Percentiles rank a stretch among this genome's conserved stretches.
Evolutionary conservation across 2,113 vertebrate species (phyloP).

Genomic region (Anguilla japonica): DNA sequence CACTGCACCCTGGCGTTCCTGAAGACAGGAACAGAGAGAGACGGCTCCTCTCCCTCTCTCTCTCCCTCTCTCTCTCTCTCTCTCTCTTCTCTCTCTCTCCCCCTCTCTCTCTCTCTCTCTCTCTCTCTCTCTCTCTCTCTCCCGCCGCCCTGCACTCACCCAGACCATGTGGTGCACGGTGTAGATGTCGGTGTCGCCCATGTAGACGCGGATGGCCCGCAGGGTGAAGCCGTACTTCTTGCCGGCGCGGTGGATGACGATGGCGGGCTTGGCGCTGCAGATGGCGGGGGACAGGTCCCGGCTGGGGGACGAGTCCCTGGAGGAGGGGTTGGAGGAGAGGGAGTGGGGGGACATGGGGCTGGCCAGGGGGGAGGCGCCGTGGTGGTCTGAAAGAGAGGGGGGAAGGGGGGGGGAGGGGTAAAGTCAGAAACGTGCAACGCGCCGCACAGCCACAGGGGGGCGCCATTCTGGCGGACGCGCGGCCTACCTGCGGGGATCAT

Average conservation of each 20-base stretch:
- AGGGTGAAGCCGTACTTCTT: constrained; percentile 99
- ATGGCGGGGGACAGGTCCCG: constrained; percentile 88
- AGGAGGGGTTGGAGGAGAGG: constrained; percentile 94
- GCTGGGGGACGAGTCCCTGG: constrained; percentile 94
- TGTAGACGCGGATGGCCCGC: constrained; percentile 93
- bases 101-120: not conserved
- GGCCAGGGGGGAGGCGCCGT: constrained; percentile 88
- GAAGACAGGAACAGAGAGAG: not conserved
- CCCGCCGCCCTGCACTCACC: constrained; percentile 69
- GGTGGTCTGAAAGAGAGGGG: constrained; percentile 76
- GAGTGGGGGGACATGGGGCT: constrained; percentile 98
- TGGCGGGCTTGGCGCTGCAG: constrained; percentile 78
- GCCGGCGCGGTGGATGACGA: constrained; percentile 87
- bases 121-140: not conserved
- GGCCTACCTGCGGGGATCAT: constrained; percentile 91
- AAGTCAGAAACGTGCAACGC: not conserved
- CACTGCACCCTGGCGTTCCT: not conserved
- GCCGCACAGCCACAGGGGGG: not conserved
- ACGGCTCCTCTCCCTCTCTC: not conserved
- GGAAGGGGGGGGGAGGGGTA: not conserved
- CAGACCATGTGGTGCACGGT: constrained; percentile 98
- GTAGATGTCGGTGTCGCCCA: constrained; percentile 95
- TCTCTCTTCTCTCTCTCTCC: not conserved
- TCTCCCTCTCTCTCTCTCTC: not conserved
- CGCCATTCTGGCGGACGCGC: not conserved